Base-by-base conservation (phyloP, 1,140 invertebrate species). In the Hycleus phaleratus region DNA sequence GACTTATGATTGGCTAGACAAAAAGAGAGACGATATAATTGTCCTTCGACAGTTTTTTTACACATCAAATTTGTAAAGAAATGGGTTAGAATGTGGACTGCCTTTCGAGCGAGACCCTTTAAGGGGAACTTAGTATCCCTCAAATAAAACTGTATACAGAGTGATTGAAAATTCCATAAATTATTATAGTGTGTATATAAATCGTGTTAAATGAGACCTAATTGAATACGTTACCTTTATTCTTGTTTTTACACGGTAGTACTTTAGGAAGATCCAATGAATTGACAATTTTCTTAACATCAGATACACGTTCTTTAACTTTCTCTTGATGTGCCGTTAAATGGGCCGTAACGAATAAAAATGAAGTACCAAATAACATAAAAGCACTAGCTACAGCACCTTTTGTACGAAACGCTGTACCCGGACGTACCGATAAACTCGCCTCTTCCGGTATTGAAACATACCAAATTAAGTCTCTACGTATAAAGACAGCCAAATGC, bases 301-400 rank as follows among this genome's bases (percentile, higher is more conserved):
- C 92, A 9, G 85, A 84, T 0, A 95, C 80, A 47, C 93, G 78
- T 66, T 93, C 90, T 66, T 92, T 89, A 0, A 91, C 85, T 73
- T 91, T 91, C 60, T 93, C 88, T 65, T 89, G 85, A 71, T 94
- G 89, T 24, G 93, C 91, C 0, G 91, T 93, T 61, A 97, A 81
- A 80, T 97, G 94, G 24, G 90, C 91, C 8, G 92, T 95, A 0
- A 97, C 85, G 71, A 97, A 97, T 4, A 97, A 77, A 73, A 95
- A 92, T 12, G 91, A 92, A 1, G 92, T 94, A 2, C 94, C 94
- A 75, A 97, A 97, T 10, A 97, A 74, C 61, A 88, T 87, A 67
- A 97, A 90, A 7, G 86, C 87, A 63, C 94, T 85, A 0, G 88
- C 92, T 11, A 96, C 84, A 9, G 91, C 93, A 4, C 93, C 95